These are phyloP conservation scores for Orthonevra nobilis DNA, from an alignment of 2,888 invertebrate genomes.

Conservation along the genomic window DNA sequence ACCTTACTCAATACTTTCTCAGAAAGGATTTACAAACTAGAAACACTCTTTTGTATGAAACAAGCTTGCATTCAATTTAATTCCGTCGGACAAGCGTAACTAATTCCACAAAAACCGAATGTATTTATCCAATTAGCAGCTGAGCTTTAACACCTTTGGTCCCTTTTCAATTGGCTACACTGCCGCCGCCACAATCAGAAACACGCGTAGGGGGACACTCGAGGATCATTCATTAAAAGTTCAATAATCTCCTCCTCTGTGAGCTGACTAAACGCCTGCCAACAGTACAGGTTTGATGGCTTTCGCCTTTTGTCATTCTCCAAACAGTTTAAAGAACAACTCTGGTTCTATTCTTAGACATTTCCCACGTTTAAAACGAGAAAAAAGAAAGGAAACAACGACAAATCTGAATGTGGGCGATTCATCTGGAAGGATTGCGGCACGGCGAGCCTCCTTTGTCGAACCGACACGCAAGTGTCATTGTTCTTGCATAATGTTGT, in stretches of 20 bases:
- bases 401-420: slow-evolving; percentile 47
- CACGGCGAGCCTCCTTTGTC: slow-evolving; percentile 2
- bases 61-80: too few relatives aligned
- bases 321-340: neutral
- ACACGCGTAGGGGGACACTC: slow-evolving; percentile 27
- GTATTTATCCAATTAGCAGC: slow-evolving; percentile 22
- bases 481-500: slow-evolving; percentile 44
- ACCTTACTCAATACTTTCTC: too few relatives aligned
- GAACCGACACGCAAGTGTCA: slow-evolving; percentile 27
- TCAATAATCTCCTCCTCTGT: slow-evolving; percentile 34
- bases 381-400: too few relatives aligned
- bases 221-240: neutral
- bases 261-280: too few relatives aligned
- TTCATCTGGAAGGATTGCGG: neutral
- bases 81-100: slow-evolving; percentile 5
- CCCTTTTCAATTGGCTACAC: slow-evolving; percentile 17
- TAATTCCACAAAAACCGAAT: slow-evolving; percentile 18
- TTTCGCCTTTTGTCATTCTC: neutral
- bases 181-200: slow-evolving; percentile 1
- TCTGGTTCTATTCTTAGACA: slow-evolving; percentile 27
- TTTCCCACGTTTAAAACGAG: slow-evolving; percentile 27
- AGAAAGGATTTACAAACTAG: too few relatives aligned
- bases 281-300: slow-evolving; percentile 33
- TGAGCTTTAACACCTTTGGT: slow-evolving; percentile 20
- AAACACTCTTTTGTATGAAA: too few relatives aligned